A percentile compares a stretch with the other conserved stretches of the same genome.
Evolutionary conservation across 2,888 invertebrate species (phyloP).

Genomic region (Acanthococcus lagerstroemiae): DNA sequence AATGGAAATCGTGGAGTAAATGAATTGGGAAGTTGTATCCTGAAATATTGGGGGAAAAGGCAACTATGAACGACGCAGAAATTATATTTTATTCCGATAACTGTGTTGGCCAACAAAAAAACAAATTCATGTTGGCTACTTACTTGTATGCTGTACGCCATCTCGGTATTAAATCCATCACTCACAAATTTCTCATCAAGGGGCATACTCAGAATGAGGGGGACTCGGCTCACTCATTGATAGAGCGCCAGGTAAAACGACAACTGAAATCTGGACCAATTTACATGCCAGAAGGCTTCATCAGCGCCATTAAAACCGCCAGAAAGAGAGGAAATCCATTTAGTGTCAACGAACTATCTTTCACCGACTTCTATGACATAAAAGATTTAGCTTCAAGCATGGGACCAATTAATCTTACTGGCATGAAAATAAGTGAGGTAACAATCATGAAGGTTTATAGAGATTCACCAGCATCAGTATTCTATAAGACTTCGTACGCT

Average conservation of each 20-base stretch:
- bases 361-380: neutral
- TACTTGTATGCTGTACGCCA: neutral
- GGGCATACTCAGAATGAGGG: neutral
- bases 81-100: too few relatives aligned
- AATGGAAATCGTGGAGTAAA: constrained; percentile 4
- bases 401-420: neutral
- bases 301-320: neutral
- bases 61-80: neutral
- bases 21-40: neutral
- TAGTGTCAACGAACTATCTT: neutral
- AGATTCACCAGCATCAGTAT: neutral
- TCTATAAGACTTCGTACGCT: neutral
- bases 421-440: neutral
- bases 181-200: too few relatives aligned
- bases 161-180: neutral
- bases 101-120: neutral
- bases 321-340: neutral
- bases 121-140: too few relatives aligned
- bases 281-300: neutral
- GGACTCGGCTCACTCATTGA: neutral
- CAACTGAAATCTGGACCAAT: too few relatives aligned
- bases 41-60: neutral
- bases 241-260: neutral
- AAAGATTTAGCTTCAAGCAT: neutral
- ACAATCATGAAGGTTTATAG: neutral